Evolutionary conservation across 2,113 vertebrate genomes (phyloP).

Genomic region (Arenaria interpres): DNA sequence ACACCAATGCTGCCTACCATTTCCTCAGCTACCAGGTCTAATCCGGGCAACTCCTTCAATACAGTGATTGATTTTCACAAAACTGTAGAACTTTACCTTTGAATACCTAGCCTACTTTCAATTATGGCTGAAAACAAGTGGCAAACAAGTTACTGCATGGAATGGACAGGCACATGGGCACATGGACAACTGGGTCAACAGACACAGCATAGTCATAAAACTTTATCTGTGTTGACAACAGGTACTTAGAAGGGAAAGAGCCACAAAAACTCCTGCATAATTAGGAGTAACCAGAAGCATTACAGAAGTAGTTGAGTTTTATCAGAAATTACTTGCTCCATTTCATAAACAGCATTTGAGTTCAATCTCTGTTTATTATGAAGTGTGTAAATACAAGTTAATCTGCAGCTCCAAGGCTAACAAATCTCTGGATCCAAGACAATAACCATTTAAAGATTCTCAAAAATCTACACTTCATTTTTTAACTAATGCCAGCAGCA

Average conservation of each 20-base stretch:
- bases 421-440: neutral
- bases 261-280: neutral
- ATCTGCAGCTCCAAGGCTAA: neutral
- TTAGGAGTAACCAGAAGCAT: neutral
- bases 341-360: neutral
- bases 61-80: neutral
- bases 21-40: neutral
- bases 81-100: neutral
- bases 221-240: rapidly evolving
- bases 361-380: neutral
- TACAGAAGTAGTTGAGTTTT: neutral
- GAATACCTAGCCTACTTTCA: neutral
- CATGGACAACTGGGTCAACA: neutral
- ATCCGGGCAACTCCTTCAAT: neutral
- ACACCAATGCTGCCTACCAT: neutral
- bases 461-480: neutral
- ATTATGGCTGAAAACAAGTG: neutral
- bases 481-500: neutral
- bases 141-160: neutral
- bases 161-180: neutral
- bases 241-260: neutral
- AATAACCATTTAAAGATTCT: neutral
- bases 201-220: rapidly evolving
- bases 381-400: neutral
- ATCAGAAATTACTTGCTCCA: neutral